These are phyloP conservation scores for Rhabdophis nuchalis DNA, from an alignment of 2,797 vertebrate genomes.

Conservation along the genomic window DNA sequence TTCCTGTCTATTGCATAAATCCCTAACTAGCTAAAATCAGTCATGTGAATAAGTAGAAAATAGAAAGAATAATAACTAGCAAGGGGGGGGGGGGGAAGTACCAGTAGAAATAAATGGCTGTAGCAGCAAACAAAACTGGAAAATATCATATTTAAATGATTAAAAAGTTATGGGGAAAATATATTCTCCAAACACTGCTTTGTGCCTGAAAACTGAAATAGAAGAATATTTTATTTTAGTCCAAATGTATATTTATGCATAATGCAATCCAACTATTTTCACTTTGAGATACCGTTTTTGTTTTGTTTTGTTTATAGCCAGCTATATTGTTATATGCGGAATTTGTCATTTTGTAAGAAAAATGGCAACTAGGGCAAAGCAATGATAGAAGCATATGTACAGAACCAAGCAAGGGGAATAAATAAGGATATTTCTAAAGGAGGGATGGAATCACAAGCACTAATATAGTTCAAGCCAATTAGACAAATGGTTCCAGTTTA, in stretches of 20 bases:
- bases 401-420: slow-evolving; percentile 13
- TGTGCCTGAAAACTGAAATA: background rate
- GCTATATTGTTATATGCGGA: background rate
- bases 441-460: background rate
- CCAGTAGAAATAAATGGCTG: background rate
- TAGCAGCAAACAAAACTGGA: background rate
- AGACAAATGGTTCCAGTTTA: background rate
- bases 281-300: background rate
- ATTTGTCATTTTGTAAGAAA: background rate
- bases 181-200: background rate
- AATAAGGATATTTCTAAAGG: slow-evolving; percentile 8
- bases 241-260: background rate
- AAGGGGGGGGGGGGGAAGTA: too few species aligned
- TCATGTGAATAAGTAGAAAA: background rate
- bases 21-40: background rate
- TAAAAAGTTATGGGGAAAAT: background rate
- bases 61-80: background rate
- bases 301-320: background rate
- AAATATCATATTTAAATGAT: background rate
- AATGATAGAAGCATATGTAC: background rate
- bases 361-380: background rate
- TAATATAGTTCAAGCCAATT: background rate
- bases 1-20: background rate
- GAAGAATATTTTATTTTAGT: background rate
- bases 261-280: background rate